phyloP scores from a whole-genome alignment of 2,113 vertebrate species.

The Ibidorhyncha struthersii region DNA sequence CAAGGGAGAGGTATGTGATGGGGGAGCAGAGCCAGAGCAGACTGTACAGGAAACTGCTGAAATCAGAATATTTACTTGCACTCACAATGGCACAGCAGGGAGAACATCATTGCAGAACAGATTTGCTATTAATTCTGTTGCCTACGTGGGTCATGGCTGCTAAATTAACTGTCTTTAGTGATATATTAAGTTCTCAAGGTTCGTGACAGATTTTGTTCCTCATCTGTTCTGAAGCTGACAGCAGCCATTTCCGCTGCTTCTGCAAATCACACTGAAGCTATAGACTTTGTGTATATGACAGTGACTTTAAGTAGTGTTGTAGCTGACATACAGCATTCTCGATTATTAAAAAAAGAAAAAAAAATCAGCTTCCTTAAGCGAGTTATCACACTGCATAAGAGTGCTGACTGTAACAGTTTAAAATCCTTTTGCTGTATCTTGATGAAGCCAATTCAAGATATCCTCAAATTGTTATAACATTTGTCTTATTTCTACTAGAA shows the following conservation, averaged over 20 bases:
- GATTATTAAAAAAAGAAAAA: background rate
- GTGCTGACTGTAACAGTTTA: background rate
- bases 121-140: slow-evolving; percentile 67
- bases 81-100: background rate
- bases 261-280: slow-evolving; percentile 20
- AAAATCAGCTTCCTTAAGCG: background rate
- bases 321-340: background rate
- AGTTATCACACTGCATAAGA: background rate
- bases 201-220: slow-evolving; percentile 69
- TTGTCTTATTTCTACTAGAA: background rate
- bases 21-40: background rate
- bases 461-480: background rate
- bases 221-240: slow-evolving; percentile 54
- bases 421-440: background rate
- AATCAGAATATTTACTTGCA: background rate
- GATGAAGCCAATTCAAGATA: background rate
- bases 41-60: background rate
- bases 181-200: slow-evolving; percentile 75
- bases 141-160: slow-evolving; percentile 60
- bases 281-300: background rate
- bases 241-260: slow-evolving; percentile 20
- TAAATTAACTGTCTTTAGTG: slow-evolving; percentile 78
- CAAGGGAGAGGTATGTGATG: background rate
- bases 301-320: background rate
- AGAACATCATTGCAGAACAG: slow-evolving; percentile 8